Evolutionary conservation across 2,113 vertebrate species (phyloP).

Genomic region (Campylomormyrus numenius): DNA sequence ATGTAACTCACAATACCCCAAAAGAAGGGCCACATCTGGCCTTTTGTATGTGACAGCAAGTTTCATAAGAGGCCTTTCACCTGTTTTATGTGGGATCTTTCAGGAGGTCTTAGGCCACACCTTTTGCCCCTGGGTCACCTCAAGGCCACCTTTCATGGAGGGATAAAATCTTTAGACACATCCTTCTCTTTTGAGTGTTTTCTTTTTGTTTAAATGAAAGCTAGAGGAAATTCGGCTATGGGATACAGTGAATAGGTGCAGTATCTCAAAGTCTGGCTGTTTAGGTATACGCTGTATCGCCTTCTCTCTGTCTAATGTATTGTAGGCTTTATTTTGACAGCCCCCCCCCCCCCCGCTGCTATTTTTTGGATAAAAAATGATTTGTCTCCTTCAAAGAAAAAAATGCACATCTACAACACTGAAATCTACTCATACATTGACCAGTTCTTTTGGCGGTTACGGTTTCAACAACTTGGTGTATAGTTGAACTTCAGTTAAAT

Average conservation of each 20-base stretch:
- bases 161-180: background rate
- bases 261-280: background rate
- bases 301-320: background rate
- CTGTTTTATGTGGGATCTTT: background rate
- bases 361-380: background rate
- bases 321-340: constrained; percentile 11
- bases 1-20: background rate
- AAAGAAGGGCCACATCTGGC: background rate
- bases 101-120: constrained; percentile 6
- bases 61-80: background rate
- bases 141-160: background rate
- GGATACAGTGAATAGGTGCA: background rate
- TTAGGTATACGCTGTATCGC: background rate
- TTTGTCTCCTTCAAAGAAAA: background rate
- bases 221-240: background rate
- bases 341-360: constrained; percentile 48
- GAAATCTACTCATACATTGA: background rate
- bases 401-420: background rate
- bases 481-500: background rate
- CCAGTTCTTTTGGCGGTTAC: background rate
- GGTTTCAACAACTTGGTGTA: background rate
- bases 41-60: background rate
- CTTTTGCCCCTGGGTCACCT: background rate
- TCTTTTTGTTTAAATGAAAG: constrained; percentile 16
- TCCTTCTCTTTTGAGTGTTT: constrained; percentile 9